phyloP scores from a whole-genome alignment of 2,113 vertebrate species.

The Rallus limicola region DNA sequence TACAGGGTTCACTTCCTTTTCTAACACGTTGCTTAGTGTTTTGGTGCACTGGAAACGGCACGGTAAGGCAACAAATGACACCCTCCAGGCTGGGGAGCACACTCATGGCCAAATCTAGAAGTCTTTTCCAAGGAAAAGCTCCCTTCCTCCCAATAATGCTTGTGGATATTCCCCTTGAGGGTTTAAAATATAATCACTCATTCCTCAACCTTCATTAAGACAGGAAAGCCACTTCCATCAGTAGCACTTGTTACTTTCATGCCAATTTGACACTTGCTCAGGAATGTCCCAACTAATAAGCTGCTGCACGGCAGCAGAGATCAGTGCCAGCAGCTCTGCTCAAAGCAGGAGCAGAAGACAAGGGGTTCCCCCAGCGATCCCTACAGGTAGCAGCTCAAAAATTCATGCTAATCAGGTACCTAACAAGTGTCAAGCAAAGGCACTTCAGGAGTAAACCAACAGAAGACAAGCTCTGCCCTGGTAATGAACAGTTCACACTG shows the following conservation, averaged over 20 bases:
- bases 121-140: not conserved
- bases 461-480: not conserved
- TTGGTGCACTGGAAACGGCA: slow-evolving; percentile 6
- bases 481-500: not conserved
- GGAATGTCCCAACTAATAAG: not conserved
- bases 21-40: not conserved
- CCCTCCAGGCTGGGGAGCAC: not conserved
- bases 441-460: not conserved
- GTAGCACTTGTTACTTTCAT: not conserved
- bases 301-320: not conserved
- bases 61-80: not conserved
- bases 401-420: not conserved
- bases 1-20: slow-evolving; percentile 18
- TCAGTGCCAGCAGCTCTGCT: not conserved
- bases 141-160: not conserved
- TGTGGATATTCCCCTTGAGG: not conserved
- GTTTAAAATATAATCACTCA: not conserved
- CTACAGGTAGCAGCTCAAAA: not conserved
- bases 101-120: rapidly evolving
- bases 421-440: not conserved
- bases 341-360: not conserved
- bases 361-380: not conserved
- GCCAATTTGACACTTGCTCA: not conserved
- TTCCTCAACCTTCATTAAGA: not conserved
- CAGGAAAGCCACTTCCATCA: not conserved